phyloP scores from a whole-genome alignment of 2,888 invertebrate genomes.

The Rhogogaster chlorosoma region DNA sequence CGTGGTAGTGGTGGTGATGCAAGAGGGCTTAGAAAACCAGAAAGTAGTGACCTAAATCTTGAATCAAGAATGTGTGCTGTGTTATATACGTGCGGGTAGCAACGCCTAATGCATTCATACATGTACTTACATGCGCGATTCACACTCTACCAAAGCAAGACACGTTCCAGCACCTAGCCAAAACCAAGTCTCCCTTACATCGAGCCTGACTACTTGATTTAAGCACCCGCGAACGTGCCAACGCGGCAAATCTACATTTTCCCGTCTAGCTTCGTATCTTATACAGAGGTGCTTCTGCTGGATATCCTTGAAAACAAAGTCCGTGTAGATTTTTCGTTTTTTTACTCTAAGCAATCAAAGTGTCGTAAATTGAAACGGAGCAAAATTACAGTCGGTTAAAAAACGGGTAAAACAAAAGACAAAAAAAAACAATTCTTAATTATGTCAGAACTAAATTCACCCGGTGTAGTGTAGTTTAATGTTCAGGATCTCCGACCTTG shows the following conservation, averaged over 20 bases:
- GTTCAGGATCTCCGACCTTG: not conserved
- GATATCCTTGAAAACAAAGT: not conserved
- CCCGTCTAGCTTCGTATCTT: slow-evolving; percentile 11
- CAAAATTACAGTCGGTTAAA: not conserved
- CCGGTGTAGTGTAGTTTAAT: not conserved
- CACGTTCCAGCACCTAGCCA: slow-evolving; percentile 33
- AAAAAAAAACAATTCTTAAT: not conserved
- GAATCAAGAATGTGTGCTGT: not conserved
- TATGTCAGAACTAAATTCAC: not conserved
- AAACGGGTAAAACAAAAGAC: not conserved
- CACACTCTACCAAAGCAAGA: slow-evolving; percentile 15
- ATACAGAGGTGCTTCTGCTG: not conserved
- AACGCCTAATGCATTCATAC: slow-evolving; percentile 37
- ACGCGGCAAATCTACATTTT: slow-evolving; percentile 45
- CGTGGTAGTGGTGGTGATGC: not conserved
- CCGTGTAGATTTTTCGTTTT: not conserved
- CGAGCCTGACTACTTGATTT: slow-evolving; percentile 44
- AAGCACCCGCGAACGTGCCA: slow-evolving; percentile 46
- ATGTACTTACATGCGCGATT: slow-evolving; percentile 8
- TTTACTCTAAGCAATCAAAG: not conserved
- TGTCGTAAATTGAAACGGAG: not conserved
- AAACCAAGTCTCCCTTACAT: slow-evolving; percentile 37
- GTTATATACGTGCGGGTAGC: slow-evolving; percentile 8
- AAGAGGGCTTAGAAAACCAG: slow-evolving; percentile 5
- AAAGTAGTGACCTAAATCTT: slow-evolving; percentile 33